phyloP scores from a whole-genome alignment of 2,888 invertebrate genomes.

The Cantharis flavilabris region DNA sequence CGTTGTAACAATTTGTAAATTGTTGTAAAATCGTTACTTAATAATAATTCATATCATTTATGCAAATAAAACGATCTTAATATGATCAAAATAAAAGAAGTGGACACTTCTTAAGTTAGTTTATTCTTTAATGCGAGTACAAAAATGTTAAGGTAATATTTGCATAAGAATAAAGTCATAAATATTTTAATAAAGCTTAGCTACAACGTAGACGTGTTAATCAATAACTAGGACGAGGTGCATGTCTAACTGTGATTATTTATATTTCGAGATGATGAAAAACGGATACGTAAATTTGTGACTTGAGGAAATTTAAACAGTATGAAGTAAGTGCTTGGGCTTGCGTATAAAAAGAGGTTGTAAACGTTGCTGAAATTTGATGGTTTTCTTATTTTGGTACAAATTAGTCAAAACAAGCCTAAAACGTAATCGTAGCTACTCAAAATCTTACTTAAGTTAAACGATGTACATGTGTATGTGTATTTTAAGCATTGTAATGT shows the following conservation, averaged over 20 bases:
- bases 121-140: background rate
- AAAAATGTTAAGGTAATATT: background rate
- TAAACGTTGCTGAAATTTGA: conserved; percentile 13
- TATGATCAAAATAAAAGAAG: background rate
- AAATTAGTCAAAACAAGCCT: conserved; percentile 16
- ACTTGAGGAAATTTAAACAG: background rate
- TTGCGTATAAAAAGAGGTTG: conserved; percentile 2
- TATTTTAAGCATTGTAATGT: background rate
- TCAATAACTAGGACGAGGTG: background rate
- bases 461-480: background rate
- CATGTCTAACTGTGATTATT: conserved; percentile 14
- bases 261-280: background rate
- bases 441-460: conserved; percentile 11
- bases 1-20: background rate
- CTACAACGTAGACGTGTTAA: background rate
- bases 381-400: conserved; percentile 16
- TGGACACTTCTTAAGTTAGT: background rate
- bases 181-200: background rate
- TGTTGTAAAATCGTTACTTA: background rate
- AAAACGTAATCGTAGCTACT: conserved; percentile 8
- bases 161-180: background rate
- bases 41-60: background rate
- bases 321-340: background rate
- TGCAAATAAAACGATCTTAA: background rate
- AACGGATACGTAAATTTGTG: background rate